A percentile compares a stretch with the other conserved stretches of the same genome.
These are phyloP conservation scores for Lagopus leucura DNA, from an alignment of 2,113 vertebrate species.

Conservation along the genomic window DNA sequence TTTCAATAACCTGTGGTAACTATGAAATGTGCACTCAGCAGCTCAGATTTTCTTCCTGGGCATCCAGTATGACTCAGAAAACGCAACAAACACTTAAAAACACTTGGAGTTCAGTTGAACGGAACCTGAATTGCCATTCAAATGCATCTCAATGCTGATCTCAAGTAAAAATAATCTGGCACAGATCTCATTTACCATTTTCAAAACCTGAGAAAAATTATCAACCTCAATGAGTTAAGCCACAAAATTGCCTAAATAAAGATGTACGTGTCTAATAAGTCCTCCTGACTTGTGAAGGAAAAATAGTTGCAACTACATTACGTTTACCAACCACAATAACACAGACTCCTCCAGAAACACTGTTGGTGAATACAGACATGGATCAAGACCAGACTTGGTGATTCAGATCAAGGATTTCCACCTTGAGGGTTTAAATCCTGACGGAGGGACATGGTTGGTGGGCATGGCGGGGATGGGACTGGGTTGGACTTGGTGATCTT, in stretches of 20 bases:
- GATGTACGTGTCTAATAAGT: not conserved
- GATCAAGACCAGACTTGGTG: not conserved
- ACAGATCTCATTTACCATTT: slow-evolving; percentile 44
- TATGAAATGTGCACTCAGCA: not conserved
- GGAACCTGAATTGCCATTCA: slow-evolving; percentile 25
- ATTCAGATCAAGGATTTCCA: not conserved
- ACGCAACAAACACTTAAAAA: not conserved
- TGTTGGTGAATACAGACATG: not conserved
- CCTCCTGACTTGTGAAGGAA: not conserved
- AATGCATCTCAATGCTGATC: slow-evolving; percentile 27
- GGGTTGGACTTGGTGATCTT: too few species aligned
- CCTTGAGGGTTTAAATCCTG: not conserved
- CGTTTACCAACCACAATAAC: not conserved
- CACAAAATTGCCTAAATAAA: slow-evolving; percentile 53
- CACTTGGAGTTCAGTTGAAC: not conserved
- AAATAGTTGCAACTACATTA: not conserved
- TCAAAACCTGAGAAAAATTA: slow-evolving; percentile 38
- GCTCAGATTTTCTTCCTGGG: not conserved
- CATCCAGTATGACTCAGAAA: not conserved
- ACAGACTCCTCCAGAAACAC: not conserved
- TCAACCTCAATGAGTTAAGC: slow-evolving; percentile 24
- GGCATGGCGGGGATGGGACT: too few species aligned
- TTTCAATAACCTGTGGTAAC: not conserved
- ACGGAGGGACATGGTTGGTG: not conserved
- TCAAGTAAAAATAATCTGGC: not conserved